A percentile compares a stretch with the other conserved stretches of the same genome.
phyloP scores from a whole-genome alignment of 2,888 invertebrate genomes.

The Aquatica leii region DNA sequence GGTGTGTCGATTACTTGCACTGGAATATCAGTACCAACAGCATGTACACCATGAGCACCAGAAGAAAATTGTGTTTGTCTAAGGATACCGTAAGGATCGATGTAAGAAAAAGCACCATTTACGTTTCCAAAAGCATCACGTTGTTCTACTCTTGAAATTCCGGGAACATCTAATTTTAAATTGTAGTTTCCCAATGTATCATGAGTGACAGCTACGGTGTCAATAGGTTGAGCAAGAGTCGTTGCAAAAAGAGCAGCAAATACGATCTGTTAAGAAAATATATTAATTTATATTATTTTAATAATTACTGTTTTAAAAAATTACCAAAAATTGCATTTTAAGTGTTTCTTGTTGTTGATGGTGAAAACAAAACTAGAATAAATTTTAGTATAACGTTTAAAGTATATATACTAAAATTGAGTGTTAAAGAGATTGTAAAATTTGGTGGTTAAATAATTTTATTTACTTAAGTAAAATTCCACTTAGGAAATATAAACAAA shows the following conservation, averaged over 20 bases:
- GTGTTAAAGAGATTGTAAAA: too few species aligned
- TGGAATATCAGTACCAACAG: conserved; percentile 38
- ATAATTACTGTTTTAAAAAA: too few species aligned
- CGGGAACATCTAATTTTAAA: conserved; percentile 32
- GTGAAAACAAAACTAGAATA: too few species aligned
- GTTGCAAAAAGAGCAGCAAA: conserved; percentile 24
- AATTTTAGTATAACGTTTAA: too few species aligned
- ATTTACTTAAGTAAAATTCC: too few species aligned
- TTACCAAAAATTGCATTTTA: too few species aligned
- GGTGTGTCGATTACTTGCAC: conserved; percentile 44
- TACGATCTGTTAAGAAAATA: background rate
- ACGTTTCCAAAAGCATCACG: conserved; percentile 39
- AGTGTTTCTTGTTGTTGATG: too few species aligned
- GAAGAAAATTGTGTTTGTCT: conserved; percentile 37
- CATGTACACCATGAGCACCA: conserved; percentile 39
- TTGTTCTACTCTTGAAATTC: conserved; percentile 38
- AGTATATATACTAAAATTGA: too few species aligned
- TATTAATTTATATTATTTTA: too few species aligned
- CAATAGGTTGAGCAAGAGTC: conserved; percentile 11
- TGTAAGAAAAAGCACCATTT: conserved; percentile 41
- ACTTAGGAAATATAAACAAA: too few species aligned
- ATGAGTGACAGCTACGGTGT: conserved; percentile 36
- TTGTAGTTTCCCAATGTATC: conserved; percentile 45
- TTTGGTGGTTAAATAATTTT: too few species aligned
- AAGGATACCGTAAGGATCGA: conserved; percentile 39